Evolutionary conservation across 2,888 invertebrate genomes (phyloP).

Genomic region (Megalurothrips usitatus): DNA sequence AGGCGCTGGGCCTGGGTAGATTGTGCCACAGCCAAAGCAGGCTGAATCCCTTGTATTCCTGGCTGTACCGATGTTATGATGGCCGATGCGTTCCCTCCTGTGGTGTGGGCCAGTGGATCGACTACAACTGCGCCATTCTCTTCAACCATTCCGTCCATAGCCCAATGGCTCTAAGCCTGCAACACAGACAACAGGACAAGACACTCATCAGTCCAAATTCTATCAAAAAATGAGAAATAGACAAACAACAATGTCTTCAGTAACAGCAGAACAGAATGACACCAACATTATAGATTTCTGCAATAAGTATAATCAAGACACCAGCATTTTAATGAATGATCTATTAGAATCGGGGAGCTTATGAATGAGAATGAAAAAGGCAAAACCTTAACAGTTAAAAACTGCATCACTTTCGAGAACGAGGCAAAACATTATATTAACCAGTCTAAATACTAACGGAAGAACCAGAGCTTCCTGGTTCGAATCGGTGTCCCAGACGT

Average conservation of each 20-base stretch:
- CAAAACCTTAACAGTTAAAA: not conserved
- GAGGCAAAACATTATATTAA: no score
- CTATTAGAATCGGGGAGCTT: no score
- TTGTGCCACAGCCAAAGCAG: not conserved
- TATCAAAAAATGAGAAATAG: slow-evolving; percentile 36
- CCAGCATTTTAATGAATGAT: no score
- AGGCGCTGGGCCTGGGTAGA: not conserved
- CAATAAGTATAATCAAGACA: no score
- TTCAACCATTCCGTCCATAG: slow-evolving; percentile 90
- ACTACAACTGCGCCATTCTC: slow-evolving; percentile 61
- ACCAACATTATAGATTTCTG: not conserved
- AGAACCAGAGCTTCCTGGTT: no score
- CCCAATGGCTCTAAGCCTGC: slow-evolving; percentile 60
- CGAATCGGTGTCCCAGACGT: not conserved
- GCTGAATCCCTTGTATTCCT: not conserved
- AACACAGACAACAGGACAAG: slow-evolving; percentile 50
- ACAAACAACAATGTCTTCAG: slow-evolving; percentile 45
- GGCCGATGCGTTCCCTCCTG: slow-evolving; percentile 36
- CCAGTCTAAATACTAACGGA: no score
- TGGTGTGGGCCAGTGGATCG: slow-evolving; percentile 39
- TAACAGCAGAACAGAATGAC: slow-evolving; percentile 9
- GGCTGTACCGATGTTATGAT: slow-evolving; percentile 22
- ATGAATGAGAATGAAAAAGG: not conserved
- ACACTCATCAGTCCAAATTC: slow-evolving; percentile 30
- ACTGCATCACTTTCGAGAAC: no score